Evolutionary conservation across 2,888 invertebrate genomes (phyloP).

Genomic region (Acanthopleura granulata): DNA sequence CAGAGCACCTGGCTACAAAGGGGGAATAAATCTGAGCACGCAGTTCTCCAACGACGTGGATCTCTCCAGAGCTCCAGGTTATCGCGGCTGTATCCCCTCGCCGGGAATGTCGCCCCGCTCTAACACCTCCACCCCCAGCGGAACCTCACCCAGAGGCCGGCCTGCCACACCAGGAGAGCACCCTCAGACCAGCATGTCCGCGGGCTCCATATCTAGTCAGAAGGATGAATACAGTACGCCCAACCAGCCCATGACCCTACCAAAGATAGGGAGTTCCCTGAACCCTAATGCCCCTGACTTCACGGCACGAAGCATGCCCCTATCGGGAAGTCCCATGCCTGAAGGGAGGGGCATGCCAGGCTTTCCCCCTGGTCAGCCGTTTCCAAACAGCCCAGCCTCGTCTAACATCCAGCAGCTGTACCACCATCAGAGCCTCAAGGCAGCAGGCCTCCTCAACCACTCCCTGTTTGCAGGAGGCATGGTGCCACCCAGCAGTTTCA

Average conservation of each 20-base stretch:
- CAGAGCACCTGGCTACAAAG: slow-evolving; percentile 92
- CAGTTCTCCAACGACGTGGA: slow-evolving; percentile 26
- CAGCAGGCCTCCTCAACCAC: background rate
- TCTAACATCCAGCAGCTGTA: slow-evolving; percentile 29
- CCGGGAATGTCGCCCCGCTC: slow-evolving; percentile 50
- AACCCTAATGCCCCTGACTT: slow-evolving; percentile 88
- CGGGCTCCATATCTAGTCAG: slow-evolving; percentile 34
- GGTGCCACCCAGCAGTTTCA: slow-evolving; percentile 5
- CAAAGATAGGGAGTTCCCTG: slow-evolving; percentile 73
- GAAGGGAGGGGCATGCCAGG: background rate
- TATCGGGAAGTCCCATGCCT: background rate
- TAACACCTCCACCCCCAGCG: slow-evolving; percentile 40
- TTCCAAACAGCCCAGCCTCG: background rate
- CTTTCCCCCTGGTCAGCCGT: background rate
- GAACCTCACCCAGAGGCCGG: slow-evolving; percentile 37
- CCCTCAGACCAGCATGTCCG: slow-evolving; percentile 14
- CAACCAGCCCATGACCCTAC: slow-evolving; percentile 67
- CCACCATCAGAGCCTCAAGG: slow-evolving; percentile 8
- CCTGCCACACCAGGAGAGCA: slow-evolving; percentile 24
- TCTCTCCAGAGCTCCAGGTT: slow-evolving; percentile 54
- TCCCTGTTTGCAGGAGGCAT: background rate
- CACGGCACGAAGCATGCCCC: slow-evolving; percentile 71
- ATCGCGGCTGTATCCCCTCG: slow-evolving; percentile 38
- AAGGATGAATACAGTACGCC: slow-evolving; percentile 66
- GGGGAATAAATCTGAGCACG: background rate